Evolutionary conservation across 2,797 vertebrate genomes (phyloP), one percentile per base, ranked within the genome.

Genomic region (Peromyscus attwateri): DNA sequence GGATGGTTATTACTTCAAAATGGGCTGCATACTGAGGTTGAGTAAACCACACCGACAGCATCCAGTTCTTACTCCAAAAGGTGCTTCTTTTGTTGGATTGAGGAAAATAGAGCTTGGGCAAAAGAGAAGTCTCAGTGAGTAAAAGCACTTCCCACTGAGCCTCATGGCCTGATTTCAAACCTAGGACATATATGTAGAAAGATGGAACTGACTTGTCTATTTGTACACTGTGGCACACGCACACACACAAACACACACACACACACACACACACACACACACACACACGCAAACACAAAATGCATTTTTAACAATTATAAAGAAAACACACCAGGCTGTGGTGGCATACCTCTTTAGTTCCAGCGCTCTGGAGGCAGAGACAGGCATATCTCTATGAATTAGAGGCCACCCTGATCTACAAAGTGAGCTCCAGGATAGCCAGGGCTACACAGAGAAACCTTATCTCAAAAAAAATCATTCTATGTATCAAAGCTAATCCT

Each of bases 161-260:
- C 40, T 37, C 23, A 37, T 29, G 13, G 23, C 68, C 34, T 71
- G 23, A 87, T 46, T 55, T 55, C n/a, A 29, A 71, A 55, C 49
- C 46, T 52, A 87, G 84, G 13, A 40, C 66, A n/a, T 52, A 37
- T 27, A 37, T 52, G 34, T 37, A 16, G 66, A 55, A 71, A 70
- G 66, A 87, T 0, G 0, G 4, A 87, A 71, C 66, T 55, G 46
- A 87, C 8, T 71, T 49, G 34, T 55, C 25, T 23, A 37, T 68
- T 29, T 55, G 2, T 55, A 27, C 34, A 52, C 84, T 55, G 2
- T 71, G 23, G 7, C 12, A 37, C 3, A 52, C 19, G 9, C 31
- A 23, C 5, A 34, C 27, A 21, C 1, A 2, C 9, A 5, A 2
- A 34, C 40, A 21, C 1, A 4, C 9, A 5, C 12, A 37, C 3